phyloP scores from a whole-genome alignment of 2,888 invertebrate genomes.

The Cantharis rufa region DNA sequence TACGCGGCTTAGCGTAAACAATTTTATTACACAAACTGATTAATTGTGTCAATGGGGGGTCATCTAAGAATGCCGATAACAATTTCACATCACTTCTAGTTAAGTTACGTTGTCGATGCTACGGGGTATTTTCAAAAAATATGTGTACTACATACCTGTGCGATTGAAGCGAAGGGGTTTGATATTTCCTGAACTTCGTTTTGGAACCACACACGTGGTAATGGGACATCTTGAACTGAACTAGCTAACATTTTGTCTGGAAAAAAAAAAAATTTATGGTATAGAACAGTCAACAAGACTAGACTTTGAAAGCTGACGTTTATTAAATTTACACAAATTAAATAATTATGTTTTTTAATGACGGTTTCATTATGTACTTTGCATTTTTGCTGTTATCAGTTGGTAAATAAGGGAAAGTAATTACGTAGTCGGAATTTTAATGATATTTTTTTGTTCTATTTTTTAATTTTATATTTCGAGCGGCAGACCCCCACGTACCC shows the following conservation, averaged over 20 bases:
- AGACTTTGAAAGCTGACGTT: too few species aligned
- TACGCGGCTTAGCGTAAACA: neutral
- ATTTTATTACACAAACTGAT: neutral
- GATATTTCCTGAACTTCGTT: neutral
- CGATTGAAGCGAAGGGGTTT: neutral
- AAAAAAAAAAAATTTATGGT: neutral
- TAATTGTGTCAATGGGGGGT: neutral
- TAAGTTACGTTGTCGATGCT: neutral
- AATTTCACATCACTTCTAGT: neutral
- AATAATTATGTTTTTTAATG: neutral
- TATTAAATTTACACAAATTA: too few species aligned
- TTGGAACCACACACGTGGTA: neutral
- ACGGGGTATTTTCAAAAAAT: neutral
- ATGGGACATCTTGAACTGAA: neutral
- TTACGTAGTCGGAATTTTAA: neutral
- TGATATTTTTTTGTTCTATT: neutral
- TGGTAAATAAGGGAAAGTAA: neutral
- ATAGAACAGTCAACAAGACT: neutral
- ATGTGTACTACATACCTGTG: neutral
- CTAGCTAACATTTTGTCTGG: neutral
- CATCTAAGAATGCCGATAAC: neutral
- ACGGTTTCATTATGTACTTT: neutral
- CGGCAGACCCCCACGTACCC: neutral
- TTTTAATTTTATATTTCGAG: neutral
- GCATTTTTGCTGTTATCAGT: neutral